These are phyloP conservation scores for Melanostigma gelatinosum DNA, from an alignment of 2,113 vertebrate species.

Conservation along the genomic window DNA sequence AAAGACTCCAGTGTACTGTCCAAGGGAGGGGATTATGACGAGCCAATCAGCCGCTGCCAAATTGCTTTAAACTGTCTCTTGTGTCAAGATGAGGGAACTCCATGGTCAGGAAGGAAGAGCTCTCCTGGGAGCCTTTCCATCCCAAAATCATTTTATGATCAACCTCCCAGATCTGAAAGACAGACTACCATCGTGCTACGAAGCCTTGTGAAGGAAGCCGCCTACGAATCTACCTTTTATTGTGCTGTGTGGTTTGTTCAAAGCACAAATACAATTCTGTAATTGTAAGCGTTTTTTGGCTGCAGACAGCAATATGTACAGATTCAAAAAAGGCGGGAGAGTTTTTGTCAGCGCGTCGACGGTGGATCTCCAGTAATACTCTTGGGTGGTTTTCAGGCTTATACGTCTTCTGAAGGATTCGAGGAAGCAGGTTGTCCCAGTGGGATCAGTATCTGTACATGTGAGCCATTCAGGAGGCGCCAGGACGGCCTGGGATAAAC, in stretches of 20 bases:
- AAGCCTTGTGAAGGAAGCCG: conserved; percentile 48
- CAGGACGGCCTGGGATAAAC: conserved; percentile 60
- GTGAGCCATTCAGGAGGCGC: conserved; percentile 57
- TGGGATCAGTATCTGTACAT: conserved; percentile 35
- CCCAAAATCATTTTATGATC: conserved; percentile 45
- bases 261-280: conserved; percentile 78
- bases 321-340: conserved; percentile 14
- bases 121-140: conserved; percentile 39
- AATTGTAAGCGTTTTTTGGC: conserved; percentile 67
- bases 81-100: conserved; percentile 36
- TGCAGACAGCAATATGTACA: conserved; percentile 77
- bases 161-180: conserved; percentile 42
- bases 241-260: conserved; percentile 74
- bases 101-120: conserved; percentile 19
- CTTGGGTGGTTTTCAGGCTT: conserved; percentile 15
- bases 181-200: conserved; percentile 44
- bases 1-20: conserved; percentile 34
- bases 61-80: conserved; percentile 57
- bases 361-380: conserved; percentile 16
- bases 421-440: conserved; percentile 37
- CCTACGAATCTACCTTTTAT: conserved; percentile 53
- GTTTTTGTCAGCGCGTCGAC: conserved; percentile 18
- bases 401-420: conserved; percentile 12
- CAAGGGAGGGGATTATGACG: conserved; percentile 51
- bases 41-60: conserved; percentile 48